phyloP scores from a whole-genome alignment of 1,140 invertebrate genomes.

The Meteorus sp. region DNA sequence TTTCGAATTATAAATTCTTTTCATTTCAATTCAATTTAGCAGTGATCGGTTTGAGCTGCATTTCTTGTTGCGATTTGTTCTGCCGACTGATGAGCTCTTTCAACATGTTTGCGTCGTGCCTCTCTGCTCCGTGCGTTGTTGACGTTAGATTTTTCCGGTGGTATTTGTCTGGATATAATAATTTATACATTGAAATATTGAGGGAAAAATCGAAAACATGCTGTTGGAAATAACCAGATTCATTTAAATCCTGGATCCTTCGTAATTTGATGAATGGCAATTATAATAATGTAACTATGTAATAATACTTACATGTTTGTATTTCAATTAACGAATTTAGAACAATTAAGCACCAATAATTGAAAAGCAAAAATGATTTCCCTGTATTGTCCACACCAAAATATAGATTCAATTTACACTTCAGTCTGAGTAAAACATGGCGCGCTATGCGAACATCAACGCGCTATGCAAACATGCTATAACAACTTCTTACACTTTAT shows the following conservation, averaged over 20 bases:
- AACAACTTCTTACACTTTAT: too few relatives aligned
- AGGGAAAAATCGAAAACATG: background rate
- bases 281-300: constrained; percentile 17
- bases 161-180: constrained; percentile 30
- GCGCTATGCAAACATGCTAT: too few relatives aligned
- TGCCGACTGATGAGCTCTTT: constrained; percentile 36
- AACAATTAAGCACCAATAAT: constrained; percentile 14
- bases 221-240: background rate
- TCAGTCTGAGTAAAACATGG: constrained; percentile 16
- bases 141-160: constrained; percentile 39
- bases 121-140: constrained; percentile 37
- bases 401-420: constrained; percentile 17
- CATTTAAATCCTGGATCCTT: background rate
- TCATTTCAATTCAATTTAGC: too few relatives aligned
- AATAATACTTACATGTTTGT: constrained; percentile 23
- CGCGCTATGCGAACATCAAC: constrained; percentile 15
- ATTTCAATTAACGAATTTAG: constrained; percentile 10
- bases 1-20: too few relatives aligned
- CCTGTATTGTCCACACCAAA: constrained; percentile 14
- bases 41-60: constrained; percentile 37
- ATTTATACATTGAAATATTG: constrained; percentile 10
- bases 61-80: constrained; percentile 41
- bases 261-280: background rate
- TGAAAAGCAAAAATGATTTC: constrained; percentile 19
- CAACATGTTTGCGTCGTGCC: constrained; percentile 34